phyloP scores from a whole-genome alignment of 2,113 vertebrate genomes.

The Cyanoramphus novaezelandiae region DNA sequence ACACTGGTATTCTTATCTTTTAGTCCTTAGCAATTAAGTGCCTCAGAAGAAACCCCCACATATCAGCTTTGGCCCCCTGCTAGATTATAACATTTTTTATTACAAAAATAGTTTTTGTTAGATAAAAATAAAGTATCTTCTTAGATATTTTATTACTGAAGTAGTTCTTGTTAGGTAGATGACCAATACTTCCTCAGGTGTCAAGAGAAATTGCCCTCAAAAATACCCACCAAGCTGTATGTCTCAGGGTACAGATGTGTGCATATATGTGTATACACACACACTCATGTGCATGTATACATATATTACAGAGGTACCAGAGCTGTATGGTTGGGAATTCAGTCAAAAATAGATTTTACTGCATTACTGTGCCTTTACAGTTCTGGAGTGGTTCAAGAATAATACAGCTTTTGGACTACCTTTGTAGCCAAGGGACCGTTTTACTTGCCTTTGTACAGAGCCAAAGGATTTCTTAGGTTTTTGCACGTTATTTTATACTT shows the following conservation, averaged over 20 bases:
- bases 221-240: background rate
- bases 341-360: background rate
- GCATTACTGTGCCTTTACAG: background rate
- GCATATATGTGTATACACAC: background rate
- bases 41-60: accelerated
- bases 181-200: background rate
- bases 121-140: background rate
- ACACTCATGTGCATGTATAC: too few relatives aligned
- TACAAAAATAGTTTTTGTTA: background rate
- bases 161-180: background rate
- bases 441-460: background rate
- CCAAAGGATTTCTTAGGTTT: background rate
- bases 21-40: background rate
- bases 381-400: background rate
- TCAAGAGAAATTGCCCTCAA: background rate
- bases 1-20: background rate
- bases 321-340: background rate
- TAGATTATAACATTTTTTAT: background rate
- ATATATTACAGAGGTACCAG: background rate
- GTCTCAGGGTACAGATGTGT: background rate
- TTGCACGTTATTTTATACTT: accelerated
- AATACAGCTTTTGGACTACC: background rate
- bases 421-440: background rate
- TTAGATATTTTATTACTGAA: background rate
- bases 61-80: background rate